Evolutionary conservation across 2,797 vertebrate genomes (phyloP).

Genomic region (Leucoraja ocellata): DNA sequence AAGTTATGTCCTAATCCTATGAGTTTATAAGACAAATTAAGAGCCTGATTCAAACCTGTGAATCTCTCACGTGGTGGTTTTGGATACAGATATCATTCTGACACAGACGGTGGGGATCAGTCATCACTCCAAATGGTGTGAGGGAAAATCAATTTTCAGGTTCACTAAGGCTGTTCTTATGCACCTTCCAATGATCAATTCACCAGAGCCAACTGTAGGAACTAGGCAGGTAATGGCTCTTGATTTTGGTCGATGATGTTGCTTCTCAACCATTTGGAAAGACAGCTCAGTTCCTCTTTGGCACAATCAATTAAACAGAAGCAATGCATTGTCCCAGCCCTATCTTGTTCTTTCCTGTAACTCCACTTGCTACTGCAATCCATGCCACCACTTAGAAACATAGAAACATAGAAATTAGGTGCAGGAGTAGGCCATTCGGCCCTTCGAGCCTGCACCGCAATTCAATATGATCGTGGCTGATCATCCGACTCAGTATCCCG

Average conservation of each 20-base stretch:
- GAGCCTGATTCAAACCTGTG: not conserved
- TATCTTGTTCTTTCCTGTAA: not conserved
- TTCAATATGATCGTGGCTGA: no score
- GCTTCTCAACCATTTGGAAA: not conserved
- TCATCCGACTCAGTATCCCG: no score
- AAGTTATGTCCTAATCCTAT: no score
- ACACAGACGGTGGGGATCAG: not conserved
- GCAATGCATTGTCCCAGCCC: not conserved
- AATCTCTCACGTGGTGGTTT: not conserved
- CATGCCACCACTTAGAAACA: not conserved
- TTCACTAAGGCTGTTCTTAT: not conserved
- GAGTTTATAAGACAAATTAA: not conserved
- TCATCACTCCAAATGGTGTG: not conserved
- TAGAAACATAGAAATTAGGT: no score
- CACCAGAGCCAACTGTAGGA: not conserved
- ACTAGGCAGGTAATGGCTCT: no score
- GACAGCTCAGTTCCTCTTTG: not conserved
- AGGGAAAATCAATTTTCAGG: not conserved
- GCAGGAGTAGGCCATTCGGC: no score
- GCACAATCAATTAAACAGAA: not conserved
- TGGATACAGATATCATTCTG: not conserved
- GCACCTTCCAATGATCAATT: not conserved
- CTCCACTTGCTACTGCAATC: not conserved
- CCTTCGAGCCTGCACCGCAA: no score
- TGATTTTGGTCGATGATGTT: no score